Base-by-base conservation (phyloP, 2,113 vertebrate species). In the Synchiropus splendidus region DNA sequence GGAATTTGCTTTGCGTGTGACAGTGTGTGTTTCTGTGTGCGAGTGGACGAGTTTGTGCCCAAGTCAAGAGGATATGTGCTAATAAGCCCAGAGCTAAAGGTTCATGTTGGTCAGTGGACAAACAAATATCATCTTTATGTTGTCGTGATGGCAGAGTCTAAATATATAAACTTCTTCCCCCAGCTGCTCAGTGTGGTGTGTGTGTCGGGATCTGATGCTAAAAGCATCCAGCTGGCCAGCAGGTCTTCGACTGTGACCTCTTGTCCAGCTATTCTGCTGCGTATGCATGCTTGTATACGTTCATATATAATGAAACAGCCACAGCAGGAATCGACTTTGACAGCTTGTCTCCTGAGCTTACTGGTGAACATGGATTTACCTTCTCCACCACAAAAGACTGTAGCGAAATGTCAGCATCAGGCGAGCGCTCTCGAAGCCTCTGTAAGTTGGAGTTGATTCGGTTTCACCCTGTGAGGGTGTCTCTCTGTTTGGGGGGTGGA, bases 341-440 rank as follows among this genome's bases (percentile, higher is more conserved):
- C 67, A 65, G 64, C 41, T 45, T 68, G 72, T 64, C 67, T 62
- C 36, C 56, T 50, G 45, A 13, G 57, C 40, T 71, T 30, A 61
- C 45, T 12, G 45, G 37, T 44, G 18, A 31, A 39, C 18, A 17
- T 1, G 14, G 50, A 6, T 2, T 10, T 34, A 12, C 38, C 27
- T 46, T 18, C 16, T 10, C 2, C 43, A 35, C 15, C 2, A 13
- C 12, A 9, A 12, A 31, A 14, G 13, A 6, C 2, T n/a, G 35
- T 6, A 45, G 30, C 48, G 16, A 49, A 33, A 51, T 6, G 15
- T 37, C 40, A 12, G 34, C 34, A 5, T 39, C 37, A 16, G 16
- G 4, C 21, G 4, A 27, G 21, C 21, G 8, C 21, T 27, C 8
- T 8, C 8, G 21, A 8, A 27, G 21, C 21, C n/a, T 27, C 21